Base-by-base conservation (phyloP, 2,888 invertebrate genomes). In the Platycheirus rosarum region DNA sequence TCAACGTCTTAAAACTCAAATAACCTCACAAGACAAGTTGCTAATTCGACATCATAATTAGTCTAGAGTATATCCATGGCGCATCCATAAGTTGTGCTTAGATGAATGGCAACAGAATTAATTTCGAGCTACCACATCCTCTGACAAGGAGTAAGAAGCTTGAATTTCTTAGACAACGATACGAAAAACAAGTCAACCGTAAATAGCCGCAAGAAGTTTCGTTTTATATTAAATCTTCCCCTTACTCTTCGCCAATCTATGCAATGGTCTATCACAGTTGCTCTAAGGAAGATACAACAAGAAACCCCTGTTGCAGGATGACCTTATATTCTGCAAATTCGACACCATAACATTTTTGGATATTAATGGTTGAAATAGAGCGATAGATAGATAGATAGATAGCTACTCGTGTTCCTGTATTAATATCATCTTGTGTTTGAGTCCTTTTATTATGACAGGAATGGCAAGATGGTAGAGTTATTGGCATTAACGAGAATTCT, bases 311-410 rank as follows among this genome's bases (percentile, higher is more conserved):
- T 49, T 49, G 65, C 65, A 78, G 46, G 65, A 46, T 49, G 14
- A 26, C 60, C 60, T 71, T 46, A 66, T 78, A 35, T 53, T n/a
- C 53, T 37, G 11, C 49, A 35, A 78, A 78, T 53, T 71, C 66
- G 66, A 78, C 71, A 71, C 77, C 77, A 78, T 60, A 20, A 60
- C 46, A 78, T 78, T 60, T 78, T 78, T 18, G 49, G 51, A 77
- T 65, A 70, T 77, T 65, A 77, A 76, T 77, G 70, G 57, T 9
- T 32, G 8, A 9, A 16, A 16, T 14, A 16, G 16, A 40, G 16
- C 8, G 7, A 6, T 16, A 16, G 16, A 7, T 16, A 42, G 7
- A 40, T 14, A n/a, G n/a, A n/a, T n/a, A n/a, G n/a, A n/a, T n/a
- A n/a, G n/a, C n/a, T 23, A 23, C 23, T 23, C 23, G 2, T 23